Percentiles rank a stretch among this genome's conserved stretches.
phyloP scores from a whole-genome alignment of 2,797 vertebrate genomes.

The Mormyrus proboscirostris region DNA sequence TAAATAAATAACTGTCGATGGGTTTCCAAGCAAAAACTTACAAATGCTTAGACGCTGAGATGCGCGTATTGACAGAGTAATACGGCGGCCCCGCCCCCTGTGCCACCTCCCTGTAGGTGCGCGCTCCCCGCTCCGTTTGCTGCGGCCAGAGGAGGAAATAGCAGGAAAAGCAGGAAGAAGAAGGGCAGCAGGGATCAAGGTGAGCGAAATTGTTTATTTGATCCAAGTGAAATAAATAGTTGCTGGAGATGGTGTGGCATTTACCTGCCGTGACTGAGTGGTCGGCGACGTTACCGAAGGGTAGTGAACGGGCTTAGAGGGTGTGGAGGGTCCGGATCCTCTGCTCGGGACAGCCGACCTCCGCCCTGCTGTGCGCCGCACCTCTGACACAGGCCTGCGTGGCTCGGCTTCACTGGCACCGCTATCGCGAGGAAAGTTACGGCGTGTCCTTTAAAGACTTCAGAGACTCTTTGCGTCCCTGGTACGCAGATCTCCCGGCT shows the following conservation, averaged over 20 bases:
- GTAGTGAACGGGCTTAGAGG: not conserved
- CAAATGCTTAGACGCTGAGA: not conserved
- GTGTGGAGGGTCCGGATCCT: not conserved
- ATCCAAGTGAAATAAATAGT: not conserved
- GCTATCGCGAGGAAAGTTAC: not conserved
- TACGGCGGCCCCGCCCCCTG: not conserved
- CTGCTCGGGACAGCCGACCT: not conserved
- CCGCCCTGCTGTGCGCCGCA: not conserved
- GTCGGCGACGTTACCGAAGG: not conserved
- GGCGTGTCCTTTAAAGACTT: not conserved
- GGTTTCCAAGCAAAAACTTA: not conserved
- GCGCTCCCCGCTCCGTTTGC: not conserved
- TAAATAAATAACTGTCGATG: not conserved
- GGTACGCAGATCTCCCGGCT: not conserved
- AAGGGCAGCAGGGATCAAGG: not conserved
- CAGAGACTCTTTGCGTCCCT: not conserved
- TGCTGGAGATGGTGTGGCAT: not conserved
- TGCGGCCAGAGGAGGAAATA: slow-evolving; percentile 1
- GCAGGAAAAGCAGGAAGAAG: not conserved
- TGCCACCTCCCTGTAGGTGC: slow-evolving; percentile 1
- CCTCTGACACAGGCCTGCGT: not conserved
- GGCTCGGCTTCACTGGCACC: not conserved
- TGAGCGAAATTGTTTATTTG: not conserved
- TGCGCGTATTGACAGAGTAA: not conserved
- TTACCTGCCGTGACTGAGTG: not conserved